These are phyloP conservation scores for Macheiramphus alcinus DNA, from an alignment of 2,113 vertebrate species.

Conservation along the genomic window DNA sequence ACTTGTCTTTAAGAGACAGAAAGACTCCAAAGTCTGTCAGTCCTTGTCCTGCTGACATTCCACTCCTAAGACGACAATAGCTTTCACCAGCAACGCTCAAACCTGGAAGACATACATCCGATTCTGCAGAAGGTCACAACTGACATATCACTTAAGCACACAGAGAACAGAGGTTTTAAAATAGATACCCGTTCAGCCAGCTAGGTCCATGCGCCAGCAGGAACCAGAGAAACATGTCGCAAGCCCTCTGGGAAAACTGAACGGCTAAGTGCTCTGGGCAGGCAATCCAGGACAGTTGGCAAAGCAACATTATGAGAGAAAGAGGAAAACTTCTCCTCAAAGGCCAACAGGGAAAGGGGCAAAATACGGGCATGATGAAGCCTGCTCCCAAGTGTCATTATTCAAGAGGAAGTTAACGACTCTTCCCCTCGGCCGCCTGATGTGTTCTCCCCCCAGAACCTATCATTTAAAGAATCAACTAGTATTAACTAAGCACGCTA, in stretches of 20 bases:
- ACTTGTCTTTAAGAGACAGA: background rate
- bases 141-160: background rate
- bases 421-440: background rate
- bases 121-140: background rate
- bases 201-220: background rate
- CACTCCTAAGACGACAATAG: background rate
- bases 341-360: background rate
- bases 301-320: background rate
- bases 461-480: slow-evolving; percentile 15
- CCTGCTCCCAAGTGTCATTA: slow-evolving; percentile 4
- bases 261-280: background rate
- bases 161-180: background rate
- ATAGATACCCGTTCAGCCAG: background rate
- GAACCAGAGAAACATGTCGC: background rate
- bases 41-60: background rate
- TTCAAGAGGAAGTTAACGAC: slow-evolving; percentile 2
- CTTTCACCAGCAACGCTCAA: background rate
- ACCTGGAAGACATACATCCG: background rate
- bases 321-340: background rate
- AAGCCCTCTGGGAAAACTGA: background rate
- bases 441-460: background rate
- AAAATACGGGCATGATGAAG: background rate
- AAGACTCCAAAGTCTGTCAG: background rate
- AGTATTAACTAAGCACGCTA: background rate
- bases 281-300: background rate